These are phyloP conservation scores for Sebastes nivosus DNA, from an alignment of 2,797 vertebrate species.

Conservation along the genomic window DNA sequence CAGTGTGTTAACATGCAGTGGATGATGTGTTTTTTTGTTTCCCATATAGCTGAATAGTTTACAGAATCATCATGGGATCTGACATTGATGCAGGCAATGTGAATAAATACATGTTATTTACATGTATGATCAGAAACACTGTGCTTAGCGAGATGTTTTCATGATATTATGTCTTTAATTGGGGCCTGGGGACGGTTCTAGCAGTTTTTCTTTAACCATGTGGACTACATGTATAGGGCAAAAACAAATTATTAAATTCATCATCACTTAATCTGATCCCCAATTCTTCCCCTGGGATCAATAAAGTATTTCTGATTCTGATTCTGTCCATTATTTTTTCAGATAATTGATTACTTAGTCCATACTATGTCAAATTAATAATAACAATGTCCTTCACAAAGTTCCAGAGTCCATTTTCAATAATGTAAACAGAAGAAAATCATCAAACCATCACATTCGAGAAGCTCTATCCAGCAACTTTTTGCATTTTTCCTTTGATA, in stretches of 20 bases:
- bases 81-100: conserved; percentile 12
- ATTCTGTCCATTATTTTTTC: not conserved
- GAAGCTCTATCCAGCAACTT: not conserved
- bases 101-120: not conserved
- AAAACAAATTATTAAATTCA: not conserved
- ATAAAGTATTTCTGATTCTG: not conserved
- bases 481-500: not conserved
- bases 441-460: not conserved
- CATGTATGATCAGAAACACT: not conserved
- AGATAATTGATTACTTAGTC: not conserved
- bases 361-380: not conserved
- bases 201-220: not conserved
- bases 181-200: not conserved
- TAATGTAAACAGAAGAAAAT: not conserved
- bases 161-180: not conserved
- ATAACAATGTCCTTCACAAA: not conserved
- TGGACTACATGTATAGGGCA: not conserved
- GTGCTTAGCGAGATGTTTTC: not conserved
- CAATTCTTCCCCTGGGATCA: not conserved
- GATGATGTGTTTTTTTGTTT: not conserved
- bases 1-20: not conserved
- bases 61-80: not conserved
- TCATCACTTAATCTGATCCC: not conserved
- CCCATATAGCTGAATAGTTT: not conserved
- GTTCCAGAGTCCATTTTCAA: not conserved